phyloP scores from a whole-genome alignment of 2,797 vertebrate species.

The Gastrophryne carolinensis region DNA sequence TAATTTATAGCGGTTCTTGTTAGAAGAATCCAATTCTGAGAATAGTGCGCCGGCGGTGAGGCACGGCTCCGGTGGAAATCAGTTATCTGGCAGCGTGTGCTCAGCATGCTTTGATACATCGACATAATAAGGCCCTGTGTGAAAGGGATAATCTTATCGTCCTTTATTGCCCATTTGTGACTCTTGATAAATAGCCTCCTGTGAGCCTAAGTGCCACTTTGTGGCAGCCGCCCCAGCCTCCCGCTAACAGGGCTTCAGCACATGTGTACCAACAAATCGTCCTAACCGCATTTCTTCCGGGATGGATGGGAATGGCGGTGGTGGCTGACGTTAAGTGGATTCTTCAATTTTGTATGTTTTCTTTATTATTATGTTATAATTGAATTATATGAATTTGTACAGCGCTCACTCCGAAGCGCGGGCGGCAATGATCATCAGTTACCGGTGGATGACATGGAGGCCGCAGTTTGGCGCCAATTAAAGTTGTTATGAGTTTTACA shows the following conservation, averaged over 20 bases:
- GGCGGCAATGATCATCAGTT: neutral
- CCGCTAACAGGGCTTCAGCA: conserved; percentile 10
- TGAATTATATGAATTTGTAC: conserved; percentile 26
- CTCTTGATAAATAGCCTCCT: conserved; percentile 22
- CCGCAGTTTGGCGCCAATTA: neutral
- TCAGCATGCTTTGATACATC: neutral
- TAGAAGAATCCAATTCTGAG: neutral
- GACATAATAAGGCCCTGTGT: conserved; percentile 19
- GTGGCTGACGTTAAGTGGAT: conserved; percentile 31
- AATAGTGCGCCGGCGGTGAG: neutral
- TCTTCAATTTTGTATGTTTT: conserved; percentile 33
- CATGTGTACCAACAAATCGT: conserved; percentile 31
- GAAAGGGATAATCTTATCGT: conserved; percentile 22
- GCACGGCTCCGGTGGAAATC: neutral
- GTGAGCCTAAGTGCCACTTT: neutral
- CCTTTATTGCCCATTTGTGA: conserved; percentile 28
- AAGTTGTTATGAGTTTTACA: neutral
- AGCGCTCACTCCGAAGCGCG: neutral
- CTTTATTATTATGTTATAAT: conserved; percentile 38
- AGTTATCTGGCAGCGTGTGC: neutral
- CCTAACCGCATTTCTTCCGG: conserved; percentile 25
- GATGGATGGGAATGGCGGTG: conserved; percentile 25
- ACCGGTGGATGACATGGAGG: neutral
- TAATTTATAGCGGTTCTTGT: neutral
- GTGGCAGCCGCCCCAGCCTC: conserved; percentile 3